Evolutionary conservation across 2,113 vertebrate genomes (phyloP).

Genomic region (Campylorhamphus procurvoides): DNA sequence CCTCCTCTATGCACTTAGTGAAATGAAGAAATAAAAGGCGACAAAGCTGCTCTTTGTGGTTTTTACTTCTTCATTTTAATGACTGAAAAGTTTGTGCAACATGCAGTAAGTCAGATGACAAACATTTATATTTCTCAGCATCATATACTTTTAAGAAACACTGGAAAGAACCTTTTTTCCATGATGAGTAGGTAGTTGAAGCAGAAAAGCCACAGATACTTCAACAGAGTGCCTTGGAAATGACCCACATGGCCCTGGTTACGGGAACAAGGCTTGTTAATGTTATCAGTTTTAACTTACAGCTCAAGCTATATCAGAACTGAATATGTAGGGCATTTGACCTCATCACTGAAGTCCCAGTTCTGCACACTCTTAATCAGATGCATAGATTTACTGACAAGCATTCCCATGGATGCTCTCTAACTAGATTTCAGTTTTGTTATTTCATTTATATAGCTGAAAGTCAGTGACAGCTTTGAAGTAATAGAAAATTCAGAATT

Average conservation of each 20-base stretch:
- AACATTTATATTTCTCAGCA: slow-evolving; percentile 21
- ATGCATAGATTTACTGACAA: not conserved
- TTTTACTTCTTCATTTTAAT: slow-evolving; percentile 57
- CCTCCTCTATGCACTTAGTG: not conserved
- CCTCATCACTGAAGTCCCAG: not conserved
- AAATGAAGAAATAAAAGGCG: slow-evolving; percentile 22
- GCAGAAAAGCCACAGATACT: slow-evolving; percentile 15
- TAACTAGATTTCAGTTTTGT: not conserved
- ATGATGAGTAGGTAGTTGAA: slow-evolving; percentile 29
- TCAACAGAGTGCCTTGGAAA: slow-evolving; percentile 40
- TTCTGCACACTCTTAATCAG: not conserved
- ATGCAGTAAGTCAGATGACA: slow-evolving; percentile 48
- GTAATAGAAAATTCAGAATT: not conserved
- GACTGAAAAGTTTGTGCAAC: not conserved
- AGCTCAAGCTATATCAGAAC: not conserved
- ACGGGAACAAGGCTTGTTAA: slow-evolving; percentile 31
- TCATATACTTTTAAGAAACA: slow-evolving; percentile 32
- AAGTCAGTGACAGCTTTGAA: not conserved
- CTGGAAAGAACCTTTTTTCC: slow-evolving; percentile 49
- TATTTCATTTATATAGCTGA: not conserved
- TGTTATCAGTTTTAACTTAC: not conserved
- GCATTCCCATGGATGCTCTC: not conserved
- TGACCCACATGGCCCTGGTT: slow-evolving; percentile 16
- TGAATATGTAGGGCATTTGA: not conserved
- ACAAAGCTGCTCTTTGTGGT: not conserved